Evolutionary conservation across 1,140 invertebrate species (phyloP).

Genomic region (Physella acuta): DNA sequence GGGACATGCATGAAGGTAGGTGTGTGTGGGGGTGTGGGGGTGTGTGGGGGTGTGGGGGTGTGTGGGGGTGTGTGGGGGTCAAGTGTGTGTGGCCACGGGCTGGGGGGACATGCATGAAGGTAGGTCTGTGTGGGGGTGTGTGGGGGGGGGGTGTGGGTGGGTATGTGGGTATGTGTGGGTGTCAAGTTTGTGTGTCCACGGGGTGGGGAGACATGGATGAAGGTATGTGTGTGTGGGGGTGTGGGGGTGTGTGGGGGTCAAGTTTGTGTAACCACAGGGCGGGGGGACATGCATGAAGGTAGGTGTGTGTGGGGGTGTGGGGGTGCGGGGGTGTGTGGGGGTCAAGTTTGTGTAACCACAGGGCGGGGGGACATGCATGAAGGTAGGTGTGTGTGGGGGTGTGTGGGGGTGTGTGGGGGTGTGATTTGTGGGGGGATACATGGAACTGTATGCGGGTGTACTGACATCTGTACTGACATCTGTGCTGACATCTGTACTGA

Average conservation of each 20-base stretch:
- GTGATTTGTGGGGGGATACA: neutral
- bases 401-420: neutral
- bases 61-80: neutral
- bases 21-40: neutral
- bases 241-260: neutral
- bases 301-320: neutral
- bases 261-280: neutral
- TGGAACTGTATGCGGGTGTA: neutral
- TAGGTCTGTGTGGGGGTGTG: neutral
- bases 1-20: neutral
- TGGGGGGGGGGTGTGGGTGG: neutral
- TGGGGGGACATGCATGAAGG: neutral
- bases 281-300: neutral
- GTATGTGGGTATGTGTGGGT: neutral
- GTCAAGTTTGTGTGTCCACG: neutral
- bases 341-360: constrained; percentile 1
- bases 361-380: neutral
- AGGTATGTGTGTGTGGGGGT: neutral
- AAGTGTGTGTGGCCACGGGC: constrained; percentile 2
- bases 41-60: too few species aligned
- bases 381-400: neutral
- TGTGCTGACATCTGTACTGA: too few species aligned
- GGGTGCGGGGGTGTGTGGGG: neutral
- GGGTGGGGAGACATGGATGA: neutral
- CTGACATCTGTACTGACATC: neutral